Evolutionary conservation across 64 coral and sea anemone genomes (phyloP).

Genomic region (Astreopora myriophthalma): DNA sequence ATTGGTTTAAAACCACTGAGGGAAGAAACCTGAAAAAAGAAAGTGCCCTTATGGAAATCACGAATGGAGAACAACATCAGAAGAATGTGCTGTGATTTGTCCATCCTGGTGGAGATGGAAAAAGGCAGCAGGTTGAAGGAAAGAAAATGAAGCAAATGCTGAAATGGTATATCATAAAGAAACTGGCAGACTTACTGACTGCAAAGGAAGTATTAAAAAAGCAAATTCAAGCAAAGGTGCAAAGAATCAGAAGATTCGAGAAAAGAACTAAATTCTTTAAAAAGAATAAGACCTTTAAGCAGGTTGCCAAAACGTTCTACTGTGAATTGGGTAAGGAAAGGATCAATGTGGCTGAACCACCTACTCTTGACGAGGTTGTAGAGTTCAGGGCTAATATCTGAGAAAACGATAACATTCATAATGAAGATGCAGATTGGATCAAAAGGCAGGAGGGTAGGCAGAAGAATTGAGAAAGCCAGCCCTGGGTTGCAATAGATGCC

Average conservation of each 20-base stretch:
- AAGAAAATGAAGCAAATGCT: not conserved
- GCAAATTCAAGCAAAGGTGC: not conserved
- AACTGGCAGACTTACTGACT: not conserved
- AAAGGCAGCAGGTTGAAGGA: too few species aligned
- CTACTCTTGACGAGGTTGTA: not conserved
- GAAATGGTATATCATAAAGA: not conserved
- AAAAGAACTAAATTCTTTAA: not conserved
- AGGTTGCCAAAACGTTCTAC: not conserved
- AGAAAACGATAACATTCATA: not conserved
- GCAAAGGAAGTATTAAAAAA: not conserved
- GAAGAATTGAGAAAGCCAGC: not conserved
- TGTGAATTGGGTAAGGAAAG: not conserved
- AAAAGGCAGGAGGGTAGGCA: not conserved
- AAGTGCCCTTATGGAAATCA: not conserved
- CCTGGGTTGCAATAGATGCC: not conserved
- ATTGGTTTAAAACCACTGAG: not conserved
- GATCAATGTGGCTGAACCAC: too few species aligned
- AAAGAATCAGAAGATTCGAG: not conserved
- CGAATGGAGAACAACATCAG: not conserved
- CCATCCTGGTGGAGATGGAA: too few species aligned
- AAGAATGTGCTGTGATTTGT: not conserved
- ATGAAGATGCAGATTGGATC: not conserved
- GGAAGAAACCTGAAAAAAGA: not conserved
- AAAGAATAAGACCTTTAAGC: not conserved
- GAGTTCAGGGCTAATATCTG: slow-evolving; percentile 7